Evolutionary conservation across 2,888 invertebrate genomes (phyloP).

Genomic region (Melinopterus prodromus): DNA sequence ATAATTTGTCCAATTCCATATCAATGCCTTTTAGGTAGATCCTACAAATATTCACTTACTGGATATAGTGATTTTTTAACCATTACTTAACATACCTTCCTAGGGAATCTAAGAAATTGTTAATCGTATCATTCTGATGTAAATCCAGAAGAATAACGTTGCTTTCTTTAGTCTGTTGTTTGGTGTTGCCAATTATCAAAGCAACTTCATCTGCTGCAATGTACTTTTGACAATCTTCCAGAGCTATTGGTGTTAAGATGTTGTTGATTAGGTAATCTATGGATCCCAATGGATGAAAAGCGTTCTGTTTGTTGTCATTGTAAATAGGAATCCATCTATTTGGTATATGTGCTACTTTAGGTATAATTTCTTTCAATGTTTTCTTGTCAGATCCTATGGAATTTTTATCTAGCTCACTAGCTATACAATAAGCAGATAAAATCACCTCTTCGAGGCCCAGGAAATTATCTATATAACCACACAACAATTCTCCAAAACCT

Average conservation of each 20-base stretch:
- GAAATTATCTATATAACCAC: constrained; percentile 90
- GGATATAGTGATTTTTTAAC: not conserved
- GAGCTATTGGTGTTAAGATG: not conserved
- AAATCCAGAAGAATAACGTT: not conserved
- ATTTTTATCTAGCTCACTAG: not conserved
- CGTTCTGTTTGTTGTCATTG: not conserved
- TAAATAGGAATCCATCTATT: constrained; percentile 12
- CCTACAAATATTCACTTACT: constrained; percentile 58
- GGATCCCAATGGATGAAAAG: not conserved
- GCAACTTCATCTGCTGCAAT: not conserved
- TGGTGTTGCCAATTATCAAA: not conserved
- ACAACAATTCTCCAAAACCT: constrained; percentile 89
- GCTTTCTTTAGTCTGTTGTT: not conserved
- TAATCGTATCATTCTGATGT: not conserved
- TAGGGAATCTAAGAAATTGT: not conserved
- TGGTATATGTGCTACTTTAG: not conserved
- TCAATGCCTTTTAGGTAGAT: constrained; percentile 81
- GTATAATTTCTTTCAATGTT: not conserved
- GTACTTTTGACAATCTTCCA: not conserved
- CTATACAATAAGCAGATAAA: not conserved
- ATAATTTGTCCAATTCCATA: constrained; percentile 77
- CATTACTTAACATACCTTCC: not conserved
- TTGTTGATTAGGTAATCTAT: constrained; percentile 6
- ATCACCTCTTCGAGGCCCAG: constrained; percentile 85
- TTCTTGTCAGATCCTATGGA: not conserved